Percentiles rank a stretch among this genome's conserved stretches.
Conservation (phyloP, 2,113 vertebrate species). For the Canis aureus region DNA sequence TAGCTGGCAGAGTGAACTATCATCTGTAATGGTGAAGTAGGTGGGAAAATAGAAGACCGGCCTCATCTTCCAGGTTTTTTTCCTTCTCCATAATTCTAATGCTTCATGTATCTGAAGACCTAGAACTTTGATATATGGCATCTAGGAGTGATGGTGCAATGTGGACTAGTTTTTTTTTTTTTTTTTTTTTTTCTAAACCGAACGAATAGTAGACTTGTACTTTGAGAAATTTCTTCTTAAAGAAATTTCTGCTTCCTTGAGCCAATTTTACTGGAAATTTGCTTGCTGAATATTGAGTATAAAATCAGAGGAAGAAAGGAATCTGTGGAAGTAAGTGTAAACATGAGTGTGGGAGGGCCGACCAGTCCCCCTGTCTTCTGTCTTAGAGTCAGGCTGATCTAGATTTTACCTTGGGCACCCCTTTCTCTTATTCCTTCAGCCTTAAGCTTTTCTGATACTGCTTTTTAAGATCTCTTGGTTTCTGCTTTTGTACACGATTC, state of each 20-base stretch:
- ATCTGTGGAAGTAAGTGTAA: background rate
- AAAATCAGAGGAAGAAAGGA: background rate
- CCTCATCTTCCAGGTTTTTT: background rate
- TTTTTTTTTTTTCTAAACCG: background rate
- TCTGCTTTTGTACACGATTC: background rate
- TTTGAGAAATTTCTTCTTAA: background rate
- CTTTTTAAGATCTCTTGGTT: background rate
- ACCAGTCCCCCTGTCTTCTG: background rate
- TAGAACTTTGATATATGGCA: background rate
- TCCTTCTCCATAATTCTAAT: background rate
- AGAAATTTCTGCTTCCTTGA: background rate
- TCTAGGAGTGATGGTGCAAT: background rate
- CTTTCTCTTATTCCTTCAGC: background rate
- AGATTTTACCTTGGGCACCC: background rate
- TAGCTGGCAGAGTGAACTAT: background rate
- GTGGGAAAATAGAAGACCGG: background rate
- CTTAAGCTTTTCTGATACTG: background rate
- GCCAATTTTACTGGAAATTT: background rate
- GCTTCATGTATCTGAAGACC: background rate
- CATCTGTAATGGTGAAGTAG: background rate
- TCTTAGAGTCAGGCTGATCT: background rate
- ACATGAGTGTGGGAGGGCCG: background rate
- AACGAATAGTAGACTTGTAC: background rate
- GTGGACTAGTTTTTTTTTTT: background rate
- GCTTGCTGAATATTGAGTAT: background rate